Conservation (phyloP, 2,113 vertebrate species). For the Neogale vison region DNA sequence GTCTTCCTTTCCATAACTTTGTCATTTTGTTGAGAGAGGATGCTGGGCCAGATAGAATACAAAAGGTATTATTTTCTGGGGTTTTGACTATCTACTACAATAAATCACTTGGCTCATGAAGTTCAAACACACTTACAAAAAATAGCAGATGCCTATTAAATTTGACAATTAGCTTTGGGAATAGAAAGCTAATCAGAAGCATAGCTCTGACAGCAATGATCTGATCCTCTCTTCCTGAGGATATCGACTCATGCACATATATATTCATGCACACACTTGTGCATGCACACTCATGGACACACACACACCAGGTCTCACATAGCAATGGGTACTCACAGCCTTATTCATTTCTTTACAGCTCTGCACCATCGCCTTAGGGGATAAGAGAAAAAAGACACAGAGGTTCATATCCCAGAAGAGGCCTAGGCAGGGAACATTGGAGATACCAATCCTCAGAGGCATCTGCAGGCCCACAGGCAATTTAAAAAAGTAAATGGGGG, state of each 20-base stretch:
- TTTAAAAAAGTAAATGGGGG: constrained; percentile 66
- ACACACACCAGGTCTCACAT: not conserved
- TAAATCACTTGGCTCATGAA: constrained; percentile 44
- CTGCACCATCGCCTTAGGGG: not conserved
- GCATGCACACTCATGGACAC: not conserved
- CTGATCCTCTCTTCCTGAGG: constrained; percentile 36
- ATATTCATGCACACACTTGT: not conserved
- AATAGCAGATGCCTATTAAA: constrained; percentile 63
- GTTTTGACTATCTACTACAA: constrained; percentile 11
- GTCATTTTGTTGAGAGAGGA: not conserved
- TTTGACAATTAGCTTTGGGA: constrained; percentile 68
- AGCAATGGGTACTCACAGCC: not conserved
- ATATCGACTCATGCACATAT: not conserved
- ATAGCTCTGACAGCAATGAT: constrained; percentile 21
- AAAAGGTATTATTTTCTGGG: not conserved
- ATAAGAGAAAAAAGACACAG: not conserved
- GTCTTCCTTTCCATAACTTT: not conserved
- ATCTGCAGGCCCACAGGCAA: constrained; percentile 15
- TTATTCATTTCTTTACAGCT: not conserved
- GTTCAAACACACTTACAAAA: constrained; percentile 61
- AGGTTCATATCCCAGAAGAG: not conserved
- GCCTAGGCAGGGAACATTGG: not conserved
- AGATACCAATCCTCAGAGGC: not conserved
- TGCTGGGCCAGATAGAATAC: not conserved
- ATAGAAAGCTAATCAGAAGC: constrained; percentile 60